phyloP scores from a whole-genome alignment of 2,888 invertebrate species.

The Platycnemis pennipes region DNA sequence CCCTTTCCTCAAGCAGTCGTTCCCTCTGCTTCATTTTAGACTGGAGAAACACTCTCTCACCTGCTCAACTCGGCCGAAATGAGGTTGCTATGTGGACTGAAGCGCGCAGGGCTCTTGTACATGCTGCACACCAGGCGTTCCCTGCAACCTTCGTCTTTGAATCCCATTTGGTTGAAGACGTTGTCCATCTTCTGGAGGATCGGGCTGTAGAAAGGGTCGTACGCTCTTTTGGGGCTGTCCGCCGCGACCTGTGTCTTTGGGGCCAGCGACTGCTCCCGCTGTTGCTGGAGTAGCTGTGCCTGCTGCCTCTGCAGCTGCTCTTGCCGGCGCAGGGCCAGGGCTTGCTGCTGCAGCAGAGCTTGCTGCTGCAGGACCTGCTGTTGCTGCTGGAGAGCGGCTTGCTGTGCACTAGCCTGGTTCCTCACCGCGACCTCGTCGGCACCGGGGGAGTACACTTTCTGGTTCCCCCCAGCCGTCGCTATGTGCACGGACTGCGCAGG shows the following conservation, averaged over 20 bases:
- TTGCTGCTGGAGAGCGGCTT: constrained; percentile 71
- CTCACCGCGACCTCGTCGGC: constrained; percentile 39
- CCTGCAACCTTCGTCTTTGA: constrained; percentile 77
- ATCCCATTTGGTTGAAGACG: constrained; percentile 77
- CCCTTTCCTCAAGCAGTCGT: too few relatives aligned
- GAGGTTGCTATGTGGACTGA: constrained; percentile 77
- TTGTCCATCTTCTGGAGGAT: constrained; percentile 77
- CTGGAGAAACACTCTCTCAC: constrained; percentile 74
- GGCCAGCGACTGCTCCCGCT: constrained; percentile 80
- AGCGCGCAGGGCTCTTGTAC: constrained; percentile 77
- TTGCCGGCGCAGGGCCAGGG: constrained; percentile 70
- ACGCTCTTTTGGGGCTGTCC: constrained; percentile 72
- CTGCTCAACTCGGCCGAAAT: constrained; percentile 77
- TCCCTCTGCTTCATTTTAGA: too few relatives aligned
- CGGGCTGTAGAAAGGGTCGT: constrained; percentile 77
- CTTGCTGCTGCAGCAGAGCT: constrained; percentile 70
- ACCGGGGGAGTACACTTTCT: constrained; percentile 36
- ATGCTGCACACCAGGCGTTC: constrained; percentile 77
- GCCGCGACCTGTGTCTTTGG: constrained; percentile 75
- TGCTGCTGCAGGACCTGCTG: constrained; percentile 70
- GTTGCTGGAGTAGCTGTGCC: constrained; percentile 82
- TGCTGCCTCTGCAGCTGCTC: constrained; percentile 70
- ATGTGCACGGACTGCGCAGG: constrained; percentile 43
- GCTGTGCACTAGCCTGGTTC: constrained; percentile 58
- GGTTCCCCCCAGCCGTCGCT: constrained; percentile 40